A percentile compares a stretch with the other conserved stretches of the same genome.
These are phyloP conservation scores for Nephrotoma flavescens DNA, from an alignment of 2,888 invertebrate genomes.

Conservation along the genomic window DNA sequence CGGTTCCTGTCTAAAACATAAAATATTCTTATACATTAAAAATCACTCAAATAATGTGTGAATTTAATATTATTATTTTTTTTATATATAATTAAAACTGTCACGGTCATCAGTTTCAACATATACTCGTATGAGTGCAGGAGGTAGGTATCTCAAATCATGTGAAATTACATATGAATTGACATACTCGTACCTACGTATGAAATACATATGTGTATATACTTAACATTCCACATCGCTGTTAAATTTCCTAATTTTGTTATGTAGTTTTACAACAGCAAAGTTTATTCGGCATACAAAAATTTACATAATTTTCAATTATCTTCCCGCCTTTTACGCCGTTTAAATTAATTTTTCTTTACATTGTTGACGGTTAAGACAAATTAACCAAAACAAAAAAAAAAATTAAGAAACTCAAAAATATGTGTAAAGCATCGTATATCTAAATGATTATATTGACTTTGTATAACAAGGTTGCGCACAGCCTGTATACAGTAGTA, in stretches of 20 bases:
- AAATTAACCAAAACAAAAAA: not conserved
- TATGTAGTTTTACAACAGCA: not conserved
- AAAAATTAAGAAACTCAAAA: not conserved
- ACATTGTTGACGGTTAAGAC: not conserved
- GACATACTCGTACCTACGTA: not conserved
- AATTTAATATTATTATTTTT: not conserved
- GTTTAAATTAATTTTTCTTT: not conserved
- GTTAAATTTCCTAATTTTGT: not conserved
- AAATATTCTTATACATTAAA: not conserved
- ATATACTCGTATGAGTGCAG: not conserved
- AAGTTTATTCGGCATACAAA: not conserved
- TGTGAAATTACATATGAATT: not conserved
- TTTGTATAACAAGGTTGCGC: not conserved
- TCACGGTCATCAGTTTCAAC: not conserved
- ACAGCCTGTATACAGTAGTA: not conserved
- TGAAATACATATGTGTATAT: not conserved
- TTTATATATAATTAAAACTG: not conserved
- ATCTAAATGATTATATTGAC: not conserved
- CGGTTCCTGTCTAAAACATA: not conserved
- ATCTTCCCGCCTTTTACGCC: not conserved
- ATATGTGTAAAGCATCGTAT: not conserved
- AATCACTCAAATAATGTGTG: not conserved
- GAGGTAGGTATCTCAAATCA: not conserved
- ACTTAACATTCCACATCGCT: not conserved
- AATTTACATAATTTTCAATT: not conserved